Percentiles rank a stretch among this genome's conserved stretches.
Evolutionary conservation across 2,797 vertebrate genomes (phyloP).

Genomic region (Mus spretus): DNA sequence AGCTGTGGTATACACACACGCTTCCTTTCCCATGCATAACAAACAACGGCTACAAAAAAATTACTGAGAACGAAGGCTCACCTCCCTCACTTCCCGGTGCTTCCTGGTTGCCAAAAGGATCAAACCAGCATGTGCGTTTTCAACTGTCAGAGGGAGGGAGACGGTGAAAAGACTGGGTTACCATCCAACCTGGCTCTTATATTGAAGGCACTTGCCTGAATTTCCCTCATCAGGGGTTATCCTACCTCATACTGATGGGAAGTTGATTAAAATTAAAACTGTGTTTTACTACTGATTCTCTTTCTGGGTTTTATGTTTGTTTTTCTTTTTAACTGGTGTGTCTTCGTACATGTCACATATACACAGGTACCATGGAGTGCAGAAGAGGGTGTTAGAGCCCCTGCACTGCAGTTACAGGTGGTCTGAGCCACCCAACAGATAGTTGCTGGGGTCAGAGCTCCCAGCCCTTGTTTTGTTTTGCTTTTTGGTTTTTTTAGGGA

Average conservation of each 20-base stretch:
- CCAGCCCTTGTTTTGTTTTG: neutral
- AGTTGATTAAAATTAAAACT: conserved; percentile 51
- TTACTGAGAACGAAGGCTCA: neutral
- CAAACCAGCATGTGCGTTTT: neutral
- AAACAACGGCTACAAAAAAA: no score
- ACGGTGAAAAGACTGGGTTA: neutral
- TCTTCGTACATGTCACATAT: neutral
- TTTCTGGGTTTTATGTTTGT: neutral
- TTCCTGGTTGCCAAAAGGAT: neutral
- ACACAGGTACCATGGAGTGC: neutral
- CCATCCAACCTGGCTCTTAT: neutral
- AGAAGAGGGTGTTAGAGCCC: no score
- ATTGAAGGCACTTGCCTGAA: neutral
- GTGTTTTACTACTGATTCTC: neutral
- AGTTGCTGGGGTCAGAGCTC: neutral
- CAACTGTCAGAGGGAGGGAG: neutral
- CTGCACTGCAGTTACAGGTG: no score
- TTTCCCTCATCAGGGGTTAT: neutral
- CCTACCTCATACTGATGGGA: neutral
- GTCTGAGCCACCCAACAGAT: no score
- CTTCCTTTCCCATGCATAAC: no score
- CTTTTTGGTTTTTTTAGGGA: no score
- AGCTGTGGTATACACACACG: neutral
- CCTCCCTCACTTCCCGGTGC: neutral
- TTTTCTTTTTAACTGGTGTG: neutral